Evolutionary conservation across 2,113 vertebrate genomes (phyloP), one percentile per base, ranked within the genome.

Genomic region (Eupsittula cactorum): DNA sequence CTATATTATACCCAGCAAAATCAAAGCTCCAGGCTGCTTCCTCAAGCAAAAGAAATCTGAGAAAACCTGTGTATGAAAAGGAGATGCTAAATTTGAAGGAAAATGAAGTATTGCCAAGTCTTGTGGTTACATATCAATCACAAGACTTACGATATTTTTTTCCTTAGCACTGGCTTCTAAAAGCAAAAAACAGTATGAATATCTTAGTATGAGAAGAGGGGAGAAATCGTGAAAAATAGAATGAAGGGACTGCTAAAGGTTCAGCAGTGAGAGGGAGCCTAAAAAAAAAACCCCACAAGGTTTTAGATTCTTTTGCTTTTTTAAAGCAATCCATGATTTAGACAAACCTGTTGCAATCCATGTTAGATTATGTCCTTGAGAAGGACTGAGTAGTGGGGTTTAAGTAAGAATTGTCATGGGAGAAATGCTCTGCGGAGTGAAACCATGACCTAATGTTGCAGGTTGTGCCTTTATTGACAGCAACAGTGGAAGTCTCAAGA

Each of bases 51-150:
- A 83, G 64, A 81, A 82, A 81, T 77, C 79, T 63, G 82, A 96
- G 52, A 82, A 91, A 95, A 89, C 74, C 62, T 95, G 57, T 55
- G 47, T 44, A 52, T 75, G 47, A 82, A 79, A 83, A 91, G 71
- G 81, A 7, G 60, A 77, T 24, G 33, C 77, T 89, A 75, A 88
- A 86, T 95, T 60, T 86, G 86, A 92, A 92, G 57, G 52, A 57
- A 91, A 75, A 73, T 57, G 46, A 91, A 93, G 41, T 86, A 68
- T 91, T 89, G 91, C 81, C 91, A 96, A 95, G 74, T 79, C 74
- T 75, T 81, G 74, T 86, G 73, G 65, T 84, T 95, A 29, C 42
- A 74, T 55, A 93, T 88, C 73, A 74, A 93, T 88, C 73, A 74
- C 68, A 90, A 93, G 50, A 64, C 60, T 91, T 82, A 62, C 7